Base-by-base conservation (phyloP, 2,113 vertebrate species). In the Leptobrachium leishanense region DNA sequence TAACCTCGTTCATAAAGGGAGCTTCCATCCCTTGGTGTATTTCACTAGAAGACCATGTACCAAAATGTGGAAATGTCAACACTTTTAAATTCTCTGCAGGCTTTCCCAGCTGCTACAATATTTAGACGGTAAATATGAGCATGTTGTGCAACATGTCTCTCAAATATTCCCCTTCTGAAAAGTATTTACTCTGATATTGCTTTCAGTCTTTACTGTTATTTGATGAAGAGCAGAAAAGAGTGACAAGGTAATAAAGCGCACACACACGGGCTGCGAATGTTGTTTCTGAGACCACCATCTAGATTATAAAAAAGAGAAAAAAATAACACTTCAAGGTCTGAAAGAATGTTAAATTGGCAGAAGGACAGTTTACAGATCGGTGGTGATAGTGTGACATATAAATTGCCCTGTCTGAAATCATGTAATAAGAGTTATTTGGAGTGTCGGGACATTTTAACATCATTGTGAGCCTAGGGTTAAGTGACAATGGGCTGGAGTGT, bases 21-120 rank as follows among this genome's bases (percentile, higher is more conserved):
- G n/a, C 13, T 64, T 13, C 62, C 31, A 64, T 31, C 6, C 9
- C n/a, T 1, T 12, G 20, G 20, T 64, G 62, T 64, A 2, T 64
- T 31, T 5, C 15, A 64, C 39, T 31, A 70, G 43, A n/a, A 7
- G 50, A 9, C 20, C 41, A 40, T 53, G n/a, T 72, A 46, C 69
- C 69, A 55, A 54, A 20, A 55, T 11, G 31, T 39, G 31, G 20
- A 72, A 72, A 72, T 54, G 31, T 39, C 44, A 72, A 55, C 20
- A 72, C 15, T 55, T 46, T 72, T 50, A 54, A 72, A 72, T 40
- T 9, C 20, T 40, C 40, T 72, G 31, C 46, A 9, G 31, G 50
- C 67, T 72, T 20, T 50, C n/a, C 46, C 31, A 55, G 69, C 44
- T 72, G 46, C 69, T 46, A 72, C 31, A 72, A 72, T 72, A 72